Evolutionary conservation across 1,140 invertebrate species (phyloP), one percentile per base, ranked within the genome.

Genomic region (Gryon sp.): DNA sequence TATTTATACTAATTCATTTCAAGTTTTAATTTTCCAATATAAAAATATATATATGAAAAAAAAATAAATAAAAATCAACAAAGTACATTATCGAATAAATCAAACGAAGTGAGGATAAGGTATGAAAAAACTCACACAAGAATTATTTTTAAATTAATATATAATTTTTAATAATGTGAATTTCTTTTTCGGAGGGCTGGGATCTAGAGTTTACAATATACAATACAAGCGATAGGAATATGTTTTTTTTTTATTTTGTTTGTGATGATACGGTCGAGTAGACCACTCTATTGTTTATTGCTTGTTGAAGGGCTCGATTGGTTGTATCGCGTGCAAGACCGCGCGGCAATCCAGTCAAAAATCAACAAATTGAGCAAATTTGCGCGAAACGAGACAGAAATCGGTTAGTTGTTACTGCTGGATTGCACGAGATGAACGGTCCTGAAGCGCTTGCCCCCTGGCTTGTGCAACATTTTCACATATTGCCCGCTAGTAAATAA

Each of bases 121-220:
- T 63, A 80, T 66, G 19, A 62, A 80, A 63, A 66, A n/a, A n/a
- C n/a, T n/a, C 68, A 59, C 28, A 60, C 4, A 8, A 48, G 32
- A 74, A 7, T 57, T 87, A 86, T 87, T 88, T 88, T 87, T 87
- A 87, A 87, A 87, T 87, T 86, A 87, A 87, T 88, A 84, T 88
- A 87, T 86, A 87, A 86, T 87, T 87, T 82, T 88, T 85, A 87
- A 82, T 87, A 83, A 81, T 82, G 82, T 87, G 82, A 80, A 82
- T 75, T 75, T 75, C 72, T 75, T 86, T 83, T 74, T 70, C 69
- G 76, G 77, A 80, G 57, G 77, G 72, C 75, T 70, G 76, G 78
- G 63, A 79, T 76, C 78, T 75, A 82, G 68, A 82, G 85, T 88
- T 80, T 87, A 87, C 85, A 88, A 88, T 87, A 86, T 86, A 87